Percentiles rank a stretch among this genome's conserved stretches.
phyloP scores from a whole-genome alignment of 2,797 vertebrate genomes.

The Chlorospingus flavigularis region DNA sequence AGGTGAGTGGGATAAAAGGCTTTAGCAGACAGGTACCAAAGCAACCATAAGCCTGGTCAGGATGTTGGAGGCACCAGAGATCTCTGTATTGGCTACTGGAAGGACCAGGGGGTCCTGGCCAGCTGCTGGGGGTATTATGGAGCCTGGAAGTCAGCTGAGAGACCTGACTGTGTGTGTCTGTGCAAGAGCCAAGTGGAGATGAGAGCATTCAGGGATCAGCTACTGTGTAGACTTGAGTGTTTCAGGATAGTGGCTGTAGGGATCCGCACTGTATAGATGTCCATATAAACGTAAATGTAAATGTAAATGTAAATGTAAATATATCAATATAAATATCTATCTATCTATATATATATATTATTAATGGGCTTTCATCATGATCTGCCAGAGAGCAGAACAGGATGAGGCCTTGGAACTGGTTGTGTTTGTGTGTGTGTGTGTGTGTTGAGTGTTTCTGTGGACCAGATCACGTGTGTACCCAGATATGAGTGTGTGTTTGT shows the following conservation, averaged over 20 bases:
- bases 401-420: not conserved
- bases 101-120: not conserved
- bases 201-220: not conserved
- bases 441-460: rapidly evolving
- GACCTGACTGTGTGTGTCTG: not conserved
- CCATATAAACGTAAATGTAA: not conserved
- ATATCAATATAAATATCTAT: not conserved
- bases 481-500: not conserved
- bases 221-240: not conserved
- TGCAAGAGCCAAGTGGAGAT: not conserved
- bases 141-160: not conserved
- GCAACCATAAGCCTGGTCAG: not conserved
- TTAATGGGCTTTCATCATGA: not conserved
- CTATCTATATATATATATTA: too few relatives aligned
- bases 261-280: not conserved
- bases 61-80: not conserved
- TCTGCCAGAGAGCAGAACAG: not conserved
- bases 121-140: not conserved
- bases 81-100: not conserved
- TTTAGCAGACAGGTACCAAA: not conserved
- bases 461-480: rapidly evolving
- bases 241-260: not conserved
- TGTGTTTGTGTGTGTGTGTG: not conserved
- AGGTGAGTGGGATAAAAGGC: not conserved
- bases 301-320: too few relatives aligned